Conservation (phyloP, 1,140 invertebrate species). For the Fopius arisanus region DNA sequence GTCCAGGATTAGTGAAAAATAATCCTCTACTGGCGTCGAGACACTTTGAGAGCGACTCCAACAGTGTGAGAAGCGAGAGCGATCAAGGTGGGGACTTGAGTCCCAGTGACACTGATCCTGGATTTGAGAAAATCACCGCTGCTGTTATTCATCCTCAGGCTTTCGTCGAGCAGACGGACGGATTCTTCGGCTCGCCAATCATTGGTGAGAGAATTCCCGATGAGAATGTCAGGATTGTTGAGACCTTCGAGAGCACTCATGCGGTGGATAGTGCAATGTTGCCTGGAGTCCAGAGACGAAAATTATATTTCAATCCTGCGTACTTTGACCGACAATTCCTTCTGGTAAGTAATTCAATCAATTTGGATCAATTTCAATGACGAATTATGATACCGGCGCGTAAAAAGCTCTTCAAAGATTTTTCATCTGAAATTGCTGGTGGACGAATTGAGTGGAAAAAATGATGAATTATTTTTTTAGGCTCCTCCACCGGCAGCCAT, state of each 20-base stretch:
- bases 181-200: conserved; percentile 59
- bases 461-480: conserved; percentile 62
- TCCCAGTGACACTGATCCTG: conserved; percentile 49
- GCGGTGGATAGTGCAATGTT: conserved; percentile 55
- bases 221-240: conserved; percentile 83
- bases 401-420: too few species aligned
- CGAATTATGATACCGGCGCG: not conserved
- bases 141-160: conserved; percentile 72
- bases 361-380: not conserved
- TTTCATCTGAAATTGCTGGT: not conserved
- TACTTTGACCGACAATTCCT: conserved; percentile 87
- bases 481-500: conserved; percentile 84
- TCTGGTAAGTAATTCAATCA: conserved; percentile 68
- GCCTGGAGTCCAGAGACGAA: conserved; percentile 72
- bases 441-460: not conserved
- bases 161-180: conserved; percentile 54
- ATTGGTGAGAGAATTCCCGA: conserved; percentile 77
- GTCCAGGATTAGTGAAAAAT: conserved; percentile 73
- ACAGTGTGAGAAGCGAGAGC: conserved; percentile 58
- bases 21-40: conserved; percentile 75
- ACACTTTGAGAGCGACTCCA: conserved; percentile 69
- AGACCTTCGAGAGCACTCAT: conserved; percentile 76
- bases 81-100: conserved; percentile 55
- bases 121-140: conserved; percentile 68
- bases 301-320: conserved; percentile 87